Percentiles rank a stretch among this genome's conserved stretches.
Conservation (phyloP, 37 sponge, comb jelly and placozoan species). For the Haliclona indistincta region DNA sequence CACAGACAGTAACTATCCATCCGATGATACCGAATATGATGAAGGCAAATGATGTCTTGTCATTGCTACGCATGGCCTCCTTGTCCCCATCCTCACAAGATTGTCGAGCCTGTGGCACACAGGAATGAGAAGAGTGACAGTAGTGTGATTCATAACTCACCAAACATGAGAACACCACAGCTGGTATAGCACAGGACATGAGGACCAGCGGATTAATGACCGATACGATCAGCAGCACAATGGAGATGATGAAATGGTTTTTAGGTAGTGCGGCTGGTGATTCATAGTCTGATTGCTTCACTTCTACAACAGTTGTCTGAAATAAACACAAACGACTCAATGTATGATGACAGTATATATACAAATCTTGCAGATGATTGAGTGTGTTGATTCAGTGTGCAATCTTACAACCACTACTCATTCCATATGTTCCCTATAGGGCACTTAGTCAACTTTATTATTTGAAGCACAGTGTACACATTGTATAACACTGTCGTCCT, state of each 20-base stretch:
- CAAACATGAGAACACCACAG: conserved; percentile 8
- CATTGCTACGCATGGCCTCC: background rate
- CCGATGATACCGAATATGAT: background rate
- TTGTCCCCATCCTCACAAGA: background rate
- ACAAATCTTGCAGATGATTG: no score
- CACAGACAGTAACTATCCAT: background rate
- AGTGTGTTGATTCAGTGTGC: no score
- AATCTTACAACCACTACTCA: no score
- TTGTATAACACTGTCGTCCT: no score
- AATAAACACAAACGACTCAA: no score
- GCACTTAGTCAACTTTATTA: no score
- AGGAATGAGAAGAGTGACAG: background rate
- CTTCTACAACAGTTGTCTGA: no score
- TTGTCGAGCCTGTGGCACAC: background rate
- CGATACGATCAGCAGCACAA: background rate
- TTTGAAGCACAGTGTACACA: no score
- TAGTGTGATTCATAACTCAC: background rate
- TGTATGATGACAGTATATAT: no score
- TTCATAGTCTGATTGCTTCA: no score
- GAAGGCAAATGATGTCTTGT: conserved; percentile 8
- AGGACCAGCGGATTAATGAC: background rate
- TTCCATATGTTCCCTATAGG: no score
- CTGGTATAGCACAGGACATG: background rate
- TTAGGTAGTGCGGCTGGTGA: no score
- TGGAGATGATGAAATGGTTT: background rate